Percentiles rank a stretch among this genome's conserved stretches.
Evolutionary conservation across 2,797 vertebrate species (phyloP).

Genomic region (Pygocentrus nattereri): DNA sequence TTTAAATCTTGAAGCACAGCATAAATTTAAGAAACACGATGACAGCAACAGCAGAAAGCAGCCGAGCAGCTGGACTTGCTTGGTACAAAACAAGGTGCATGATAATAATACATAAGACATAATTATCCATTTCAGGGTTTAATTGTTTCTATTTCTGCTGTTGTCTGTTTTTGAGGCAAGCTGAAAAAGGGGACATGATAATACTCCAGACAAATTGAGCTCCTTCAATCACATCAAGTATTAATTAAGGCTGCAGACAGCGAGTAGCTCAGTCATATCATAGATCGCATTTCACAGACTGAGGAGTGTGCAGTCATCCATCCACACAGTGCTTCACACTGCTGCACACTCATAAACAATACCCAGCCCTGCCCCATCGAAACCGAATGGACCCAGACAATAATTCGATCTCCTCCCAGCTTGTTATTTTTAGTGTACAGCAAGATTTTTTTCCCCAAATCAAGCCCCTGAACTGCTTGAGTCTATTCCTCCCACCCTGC

Average conservation of each 20-base stretch:
- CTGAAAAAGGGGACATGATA: conserved; percentile 52
- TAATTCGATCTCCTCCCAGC: conserved; percentile 72
- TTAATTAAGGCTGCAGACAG: conserved; percentile 75
- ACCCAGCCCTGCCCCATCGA: conserved; percentile 51
- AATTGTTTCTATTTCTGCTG: conserved; percentile 43
- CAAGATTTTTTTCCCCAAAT: conserved; percentile 28
- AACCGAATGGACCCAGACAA: conserved; percentile 70
- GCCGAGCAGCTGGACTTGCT: conserved; percentile 37
- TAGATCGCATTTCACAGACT: conserved; percentile 69
- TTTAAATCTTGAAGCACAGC: conserved; percentile 11
- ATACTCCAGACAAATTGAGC: conserved; percentile 70
- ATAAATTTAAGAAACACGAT: conserved; percentile 32
- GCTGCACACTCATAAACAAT: conserved; percentile 66
- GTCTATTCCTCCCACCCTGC: conserved; percentile 26
- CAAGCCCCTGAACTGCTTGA: conserved; percentile 26
- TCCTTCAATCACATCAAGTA: conserved; percentile 68
- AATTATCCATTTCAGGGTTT: conserved; percentile 45
- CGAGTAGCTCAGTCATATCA: conserved; percentile 59
- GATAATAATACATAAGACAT: conserved; percentile 36
- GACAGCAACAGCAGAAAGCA: conserved; percentile 36
- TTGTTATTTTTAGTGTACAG: conserved; percentile 46
- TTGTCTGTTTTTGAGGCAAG: conserved; percentile 38
- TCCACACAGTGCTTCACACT: conserved; percentile 59
- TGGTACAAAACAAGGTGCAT: conserved; percentile 40
- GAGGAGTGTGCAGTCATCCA: conserved; percentile 36